Conservation (phyloP, 2,888 invertebrate species). For the Synergus gifuensis region DNA sequence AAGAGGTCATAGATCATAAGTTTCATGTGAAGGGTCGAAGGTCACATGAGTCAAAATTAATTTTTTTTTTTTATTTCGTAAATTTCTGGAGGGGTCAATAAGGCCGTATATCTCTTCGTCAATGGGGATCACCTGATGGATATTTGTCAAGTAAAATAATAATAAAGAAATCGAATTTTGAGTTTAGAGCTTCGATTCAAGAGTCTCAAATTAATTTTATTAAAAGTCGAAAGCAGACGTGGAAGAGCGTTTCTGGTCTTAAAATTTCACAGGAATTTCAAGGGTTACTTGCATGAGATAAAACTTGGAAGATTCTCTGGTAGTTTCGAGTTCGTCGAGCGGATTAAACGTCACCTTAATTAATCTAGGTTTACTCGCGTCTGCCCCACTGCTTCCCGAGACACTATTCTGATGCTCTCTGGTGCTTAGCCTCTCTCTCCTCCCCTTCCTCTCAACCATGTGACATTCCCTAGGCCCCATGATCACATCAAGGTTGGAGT, state of each 20-base stretch:
- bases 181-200: too few species aligned
- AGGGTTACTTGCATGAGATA: slow-evolving; percentile 22
- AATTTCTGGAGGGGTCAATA: too few species aligned
- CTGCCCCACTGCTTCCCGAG: slow-evolving; percentile 4
- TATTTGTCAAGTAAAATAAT: too few species aligned
- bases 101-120: too few species aligned
- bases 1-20: too few species aligned
- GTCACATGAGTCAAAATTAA: too few species aligned
- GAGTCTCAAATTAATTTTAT: background rate
- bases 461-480: background rate
- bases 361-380: slow-evolving; percentile 55
- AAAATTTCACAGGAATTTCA: slow-evolving; percentile 38
- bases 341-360: slow-evolving; percentile 60
- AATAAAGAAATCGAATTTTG: too few species aligned
- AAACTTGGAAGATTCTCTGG: slow-evolving; percentile 3
- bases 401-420: background rate
- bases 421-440: background rate
- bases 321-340: slow-evolving; percentile 49
- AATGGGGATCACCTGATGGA: too few species aligned
- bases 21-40: too few species aligned
- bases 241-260: slow-evolving; percentile 8
- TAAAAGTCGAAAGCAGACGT: background rate
- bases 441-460: too few species aligned
- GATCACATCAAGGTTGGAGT: slow-evolving; percentile 34
- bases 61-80: too few species aligned